A percentile compares a stretch with the other conserved stretches of the same genome.
phyloP scores from a whole-genome alignment of 2,113 vertebrate species.

The Amphilophus citrinellus region DNA sequence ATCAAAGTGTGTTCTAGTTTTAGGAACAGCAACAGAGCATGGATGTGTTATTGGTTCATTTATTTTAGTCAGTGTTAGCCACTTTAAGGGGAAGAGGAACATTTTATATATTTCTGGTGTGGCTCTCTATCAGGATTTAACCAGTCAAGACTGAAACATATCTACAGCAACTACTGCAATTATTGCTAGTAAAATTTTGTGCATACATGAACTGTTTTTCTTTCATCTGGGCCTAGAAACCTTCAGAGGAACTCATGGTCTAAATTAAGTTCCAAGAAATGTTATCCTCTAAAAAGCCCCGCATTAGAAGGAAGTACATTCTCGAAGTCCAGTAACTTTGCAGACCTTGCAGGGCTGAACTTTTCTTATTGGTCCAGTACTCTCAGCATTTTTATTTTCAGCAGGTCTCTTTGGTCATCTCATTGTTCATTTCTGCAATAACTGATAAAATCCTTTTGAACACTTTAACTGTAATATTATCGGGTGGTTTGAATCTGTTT shows the following conservation, averaged over 20 bases:
- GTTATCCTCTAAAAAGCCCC: background rate
- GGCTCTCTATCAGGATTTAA: background rate
- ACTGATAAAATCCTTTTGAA: background rate
- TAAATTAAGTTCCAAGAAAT: slow-evolving; percentile 1
- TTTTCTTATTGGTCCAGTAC: background rate
- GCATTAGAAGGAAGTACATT: background rate
- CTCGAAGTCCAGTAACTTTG: background rate
- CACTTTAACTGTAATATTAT: background rate
- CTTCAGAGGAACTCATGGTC: background rate
- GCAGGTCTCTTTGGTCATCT: background rate
- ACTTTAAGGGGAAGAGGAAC: background rate
- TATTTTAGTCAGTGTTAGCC: background rate
- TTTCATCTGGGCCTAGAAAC: background rate
- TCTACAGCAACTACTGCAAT: background rate
- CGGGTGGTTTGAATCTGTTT: background rate
- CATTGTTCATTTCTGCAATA: background rate
- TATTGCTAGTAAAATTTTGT: background rate
- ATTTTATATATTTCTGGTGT: background rate
- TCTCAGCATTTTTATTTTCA: background rate
- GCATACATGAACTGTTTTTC: background rate
- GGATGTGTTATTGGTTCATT: background rate
- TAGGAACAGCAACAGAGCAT: background rate
- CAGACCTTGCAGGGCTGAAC: background rate
- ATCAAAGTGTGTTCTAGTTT: slow-evolving; percentile 33
- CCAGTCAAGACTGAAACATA: background rate